Conservation (phyloP, 1,140 invertebrate genomes). For the Zaprionus ornatus region DNA sequence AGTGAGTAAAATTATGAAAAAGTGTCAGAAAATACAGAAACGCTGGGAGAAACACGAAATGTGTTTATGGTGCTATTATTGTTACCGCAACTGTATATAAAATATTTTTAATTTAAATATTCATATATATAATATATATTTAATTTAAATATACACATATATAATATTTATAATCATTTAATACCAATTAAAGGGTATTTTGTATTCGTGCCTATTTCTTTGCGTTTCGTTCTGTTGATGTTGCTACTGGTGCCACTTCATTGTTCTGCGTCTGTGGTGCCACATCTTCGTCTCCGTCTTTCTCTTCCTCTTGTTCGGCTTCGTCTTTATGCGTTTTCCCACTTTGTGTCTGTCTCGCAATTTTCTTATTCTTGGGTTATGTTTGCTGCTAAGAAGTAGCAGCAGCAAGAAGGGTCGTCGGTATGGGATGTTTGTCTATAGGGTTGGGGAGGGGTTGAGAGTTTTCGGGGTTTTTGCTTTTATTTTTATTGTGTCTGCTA, state of each 20-base stretch:
- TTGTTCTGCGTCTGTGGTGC: constrained; percentile 50
- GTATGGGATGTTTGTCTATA: not conserved
- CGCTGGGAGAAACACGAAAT: too few species aligned
- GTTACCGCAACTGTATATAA: too few species aligned
- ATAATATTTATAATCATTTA: not conserved
- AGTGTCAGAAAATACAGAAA: too few species aligned
- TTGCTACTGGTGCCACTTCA: constrained; percentile 45
- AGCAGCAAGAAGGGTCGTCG: constrained; percentile 21
- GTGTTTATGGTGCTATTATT: too few species aligned
- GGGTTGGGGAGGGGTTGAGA: not conserved
- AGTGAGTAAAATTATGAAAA: too few species aligned
- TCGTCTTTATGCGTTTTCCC: constrained; percentile 72
- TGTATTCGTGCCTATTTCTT: not conserved
- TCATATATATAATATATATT: too few species aligned
- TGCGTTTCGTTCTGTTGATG: constrained; percentile 1
- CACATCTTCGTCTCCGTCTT: constrained; percentile 7
- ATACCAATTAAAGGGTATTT: constrained; percentile 9
- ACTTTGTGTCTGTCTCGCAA: constrained; percentile 68
- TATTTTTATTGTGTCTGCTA: constrained; percentile 69
- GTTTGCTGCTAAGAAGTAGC: constrained; percentile 7
- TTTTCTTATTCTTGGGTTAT: constrained; percentile 73
- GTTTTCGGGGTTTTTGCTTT: constrained; percentile 54
- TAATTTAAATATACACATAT: too few species aligned
- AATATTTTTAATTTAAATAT: too few species aligned
- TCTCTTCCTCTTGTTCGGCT: not conserved